Evolutionary conservation across 37 sponge, comb jelly and placozoan species (phyloP), one percentile per base, ranked within the genome.

Genomic region (Chondrosia reniformis): DNA sequence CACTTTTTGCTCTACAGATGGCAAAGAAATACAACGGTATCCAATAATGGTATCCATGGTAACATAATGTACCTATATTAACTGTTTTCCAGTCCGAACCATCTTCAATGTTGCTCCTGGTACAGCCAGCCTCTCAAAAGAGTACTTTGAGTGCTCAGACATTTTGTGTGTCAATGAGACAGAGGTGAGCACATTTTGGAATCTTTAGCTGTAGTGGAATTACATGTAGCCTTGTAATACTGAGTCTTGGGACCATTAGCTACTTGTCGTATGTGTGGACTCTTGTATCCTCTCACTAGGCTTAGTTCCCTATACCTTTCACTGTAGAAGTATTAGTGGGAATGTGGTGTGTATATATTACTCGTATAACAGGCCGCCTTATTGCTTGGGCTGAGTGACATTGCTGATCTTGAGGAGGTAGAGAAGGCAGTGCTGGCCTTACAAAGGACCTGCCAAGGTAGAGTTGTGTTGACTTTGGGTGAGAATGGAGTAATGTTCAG

Each of bases 81-180:
- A 27, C 39, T 8, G 57, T 62, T 1, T 52, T 81, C 46, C 78
- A 73, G 83, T 83, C 0, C 74, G 55, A 13, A 96, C 96, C 31
- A 81, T 96, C 4, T 79, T 91, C 33, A 96, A 96, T 75, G 87
- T 91, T 63, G 96, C 96, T 1, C 96, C 96, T 42, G 93, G 84
- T 42, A 15, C 75, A 2, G 64, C 62, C 15, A 63, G 43, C 27
- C 80, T 98, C 2, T 54, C 28, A 30, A 42, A 77, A n/a, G 89
- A 84, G 33, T 83, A 77, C 65, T 98, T 77, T 45, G 30, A 80
- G 2, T 32, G 75, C 63, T 81, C 87, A 13, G 96, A 95, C 46
- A 88, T 95, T 45, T 74, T 98, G 39, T 95, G 96, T 75, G 75
- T 94, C 55, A 98, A 98, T 89, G 99, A 98, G 62, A 87, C 87